A percentile compares a stretch with the other conserved stretches of the same genome.
Evolutionary conservation across 2,888 invertebrate species (phyloP).

Genomic region (Amiota mariae): DNA sequence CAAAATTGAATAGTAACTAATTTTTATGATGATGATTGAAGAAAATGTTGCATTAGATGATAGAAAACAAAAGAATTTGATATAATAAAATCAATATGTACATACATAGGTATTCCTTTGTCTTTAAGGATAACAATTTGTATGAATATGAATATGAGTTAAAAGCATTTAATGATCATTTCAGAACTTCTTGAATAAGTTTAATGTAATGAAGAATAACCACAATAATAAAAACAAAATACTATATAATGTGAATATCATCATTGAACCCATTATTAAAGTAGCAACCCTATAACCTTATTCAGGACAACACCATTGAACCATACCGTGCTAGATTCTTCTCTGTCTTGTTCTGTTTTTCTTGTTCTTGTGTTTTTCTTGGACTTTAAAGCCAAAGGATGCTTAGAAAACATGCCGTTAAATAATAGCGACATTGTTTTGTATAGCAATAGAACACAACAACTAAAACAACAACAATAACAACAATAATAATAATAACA

Average conservation of each 20-base stretch:
- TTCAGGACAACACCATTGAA: not conserved
- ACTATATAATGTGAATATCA: constrained; percentile 2
- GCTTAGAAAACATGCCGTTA: constrained; percentile 13
- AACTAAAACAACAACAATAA: not conserved
- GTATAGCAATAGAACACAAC: not conserved
- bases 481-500: not conserved
- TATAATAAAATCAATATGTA: no score
- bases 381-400: constrained; percentile 14
- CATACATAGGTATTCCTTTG: no score
- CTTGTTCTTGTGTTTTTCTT: constrained; percentile 1
- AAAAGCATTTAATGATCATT: constrained; percentile 23
- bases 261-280: not conserved
- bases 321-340: not conserved
- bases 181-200: not conserved
- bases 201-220: not conserved
- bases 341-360: not conserved
- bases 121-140: no score
- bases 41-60: no score
- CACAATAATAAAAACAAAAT: not conserved
- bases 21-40: no score
- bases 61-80: no score
- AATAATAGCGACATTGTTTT: constrained; percentile 28
- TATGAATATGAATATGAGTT: not conserved
- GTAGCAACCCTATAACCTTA: constrained; percentile 26
- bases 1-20: no score